Evolutionary conservation across 2,888 invertebrate species (phyloP).

Genomic region (Leucophenga maculata): DNA sequence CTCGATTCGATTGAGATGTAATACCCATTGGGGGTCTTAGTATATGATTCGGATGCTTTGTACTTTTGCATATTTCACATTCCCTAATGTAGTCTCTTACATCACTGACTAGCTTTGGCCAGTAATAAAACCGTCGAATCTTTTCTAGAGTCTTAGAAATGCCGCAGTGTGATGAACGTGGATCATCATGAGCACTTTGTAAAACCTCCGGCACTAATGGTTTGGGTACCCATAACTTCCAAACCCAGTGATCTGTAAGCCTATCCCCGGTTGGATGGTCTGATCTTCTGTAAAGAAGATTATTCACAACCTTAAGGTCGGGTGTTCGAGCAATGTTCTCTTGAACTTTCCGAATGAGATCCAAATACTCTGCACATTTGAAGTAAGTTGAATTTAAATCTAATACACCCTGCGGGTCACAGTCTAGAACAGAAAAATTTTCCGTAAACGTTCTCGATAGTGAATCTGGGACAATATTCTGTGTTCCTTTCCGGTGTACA

Average conservation of each 20-base stretch:
- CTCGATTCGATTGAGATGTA: not conserved
- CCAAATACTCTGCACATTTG: too few species aligned
- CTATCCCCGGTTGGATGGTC: constrained; percentile 18
- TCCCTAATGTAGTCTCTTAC: not conserved
- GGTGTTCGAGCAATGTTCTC: constrained; percentile 38
- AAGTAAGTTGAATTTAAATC: too few species aligned
- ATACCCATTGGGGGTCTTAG: constrained; percentile 1
- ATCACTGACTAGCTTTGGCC: not conserved
- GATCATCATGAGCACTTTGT: not conserved
- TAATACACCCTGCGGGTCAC: too few species aligned
- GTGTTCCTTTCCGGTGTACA: too few species aligned
- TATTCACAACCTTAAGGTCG: constrained; percentile 21
- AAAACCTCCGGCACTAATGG: not conserved
- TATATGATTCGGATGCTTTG: not conserved
- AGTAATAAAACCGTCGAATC: not conserved
- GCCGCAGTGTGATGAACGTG: constrained; percentile 18
- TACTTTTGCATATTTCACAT: not conserved
- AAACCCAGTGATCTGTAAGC: constrained; percentile 8
- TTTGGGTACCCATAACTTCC: constrained; percentile 11
- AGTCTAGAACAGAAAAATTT: too few species aligned
- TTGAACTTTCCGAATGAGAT: too few species aligned
- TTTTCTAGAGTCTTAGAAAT: not conserved
- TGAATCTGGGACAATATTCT: too few species aligned
- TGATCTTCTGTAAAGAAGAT: constrained; percentile 20
- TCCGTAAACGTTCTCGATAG: too few species aligned